Evolutionary conservation across 2,797 vertebrate genomes (phyloP).

Genomic region (Salarias fasciatus): DNA sequence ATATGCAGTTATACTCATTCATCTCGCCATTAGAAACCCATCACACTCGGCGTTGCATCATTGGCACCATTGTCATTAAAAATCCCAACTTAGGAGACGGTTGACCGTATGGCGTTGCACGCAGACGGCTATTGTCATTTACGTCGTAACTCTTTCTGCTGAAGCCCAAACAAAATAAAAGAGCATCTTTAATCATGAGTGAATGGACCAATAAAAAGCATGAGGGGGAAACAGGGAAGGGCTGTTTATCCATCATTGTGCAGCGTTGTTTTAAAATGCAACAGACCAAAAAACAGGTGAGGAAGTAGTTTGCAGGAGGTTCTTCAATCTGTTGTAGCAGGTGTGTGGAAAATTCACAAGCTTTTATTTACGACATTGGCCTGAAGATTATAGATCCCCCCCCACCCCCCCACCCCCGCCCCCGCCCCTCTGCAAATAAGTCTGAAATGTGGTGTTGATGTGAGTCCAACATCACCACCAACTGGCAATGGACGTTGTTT

Average conservation of each 20-base stretch:
- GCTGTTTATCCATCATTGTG: background rate
- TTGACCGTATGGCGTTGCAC: conserved; percentile 3
- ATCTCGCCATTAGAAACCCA: conserved; percentile 38
- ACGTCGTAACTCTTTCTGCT: conserved; percentile 17
- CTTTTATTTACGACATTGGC: too few species aligned
- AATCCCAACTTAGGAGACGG: conserved; percentile 25
- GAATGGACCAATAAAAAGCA: conserved; percentile 6
- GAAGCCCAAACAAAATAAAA: conserved; percentile 26
- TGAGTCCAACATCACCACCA: too few species aligned
- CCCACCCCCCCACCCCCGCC: too few species aligned
- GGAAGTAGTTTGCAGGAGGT: background rate
- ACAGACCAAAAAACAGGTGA: background rate
- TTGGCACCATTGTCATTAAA: conserved; percentile 37
- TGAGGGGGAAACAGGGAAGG: conserved; percentile 3
- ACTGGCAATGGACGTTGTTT: too few species aligned
- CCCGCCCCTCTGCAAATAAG: too few species aligned
- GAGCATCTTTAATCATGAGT: conserved; percentile 19
- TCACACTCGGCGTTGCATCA: conserved; percentile 22
- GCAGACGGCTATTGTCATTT: conserved; percentile 27
- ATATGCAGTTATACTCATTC: conserved; percentile 39
- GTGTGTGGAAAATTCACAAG: background rate
- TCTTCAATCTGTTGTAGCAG: conserved; percentile 3
- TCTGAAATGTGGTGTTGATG: too few species aligned
- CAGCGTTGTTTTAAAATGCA: background rate
- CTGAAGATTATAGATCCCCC: too few species aligned